phyloP scores from a whole-genome alignment of 2,113 vertebrate species.

The Ochotona princeps region DNA sequence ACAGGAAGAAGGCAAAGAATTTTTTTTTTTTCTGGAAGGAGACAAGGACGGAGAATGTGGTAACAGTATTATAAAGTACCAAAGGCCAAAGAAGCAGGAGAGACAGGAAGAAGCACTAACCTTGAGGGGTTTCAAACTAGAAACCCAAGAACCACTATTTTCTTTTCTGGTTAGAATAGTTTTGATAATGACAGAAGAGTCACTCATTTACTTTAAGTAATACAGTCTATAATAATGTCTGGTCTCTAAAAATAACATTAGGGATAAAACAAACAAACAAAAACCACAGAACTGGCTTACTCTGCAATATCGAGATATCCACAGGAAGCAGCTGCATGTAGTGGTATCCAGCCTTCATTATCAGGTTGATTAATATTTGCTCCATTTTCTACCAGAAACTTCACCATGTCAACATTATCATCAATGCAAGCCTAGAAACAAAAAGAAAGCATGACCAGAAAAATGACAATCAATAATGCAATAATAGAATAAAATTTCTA shows the following conservation, averaged over 20 bases:
- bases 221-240: conserved; percentile 62
- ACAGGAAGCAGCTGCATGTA: conserved; percentile 98
- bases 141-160: conserved; percentile 38
- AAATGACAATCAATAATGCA: conserved; percentile 56
- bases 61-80: conserved; percentile 34
- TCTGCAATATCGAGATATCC: conserved; percentile 99
- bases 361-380: conserved; percentile 99
- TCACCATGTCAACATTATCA: conserved; percentile 99
- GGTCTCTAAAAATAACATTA: conserved; percentile 60
- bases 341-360: conserved; percentile 99
- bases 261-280: conserved; percentile 32
- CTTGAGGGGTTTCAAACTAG: neutral
- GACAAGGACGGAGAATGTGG: neutral
- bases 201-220: conserved; percentile 35
- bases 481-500: conserved; percentile 29
- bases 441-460: conserved; percentile 80
- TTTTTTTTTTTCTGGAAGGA: neutral
- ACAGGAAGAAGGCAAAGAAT: conserved; percentile 22
- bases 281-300: conserved; percentile 87
- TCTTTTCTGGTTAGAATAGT: conserved; percentile 24
- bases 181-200: conserved; percentile 42
- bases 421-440: conserved; percentile 97
- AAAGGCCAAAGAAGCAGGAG: neutral
- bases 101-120: neutral
- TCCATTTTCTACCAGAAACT: conserved; percentile 98